Evolutionary conservation across 2,797 vertebrate species (phyloP).

Genomic region (Tadarida brasiliensis): DNA sequence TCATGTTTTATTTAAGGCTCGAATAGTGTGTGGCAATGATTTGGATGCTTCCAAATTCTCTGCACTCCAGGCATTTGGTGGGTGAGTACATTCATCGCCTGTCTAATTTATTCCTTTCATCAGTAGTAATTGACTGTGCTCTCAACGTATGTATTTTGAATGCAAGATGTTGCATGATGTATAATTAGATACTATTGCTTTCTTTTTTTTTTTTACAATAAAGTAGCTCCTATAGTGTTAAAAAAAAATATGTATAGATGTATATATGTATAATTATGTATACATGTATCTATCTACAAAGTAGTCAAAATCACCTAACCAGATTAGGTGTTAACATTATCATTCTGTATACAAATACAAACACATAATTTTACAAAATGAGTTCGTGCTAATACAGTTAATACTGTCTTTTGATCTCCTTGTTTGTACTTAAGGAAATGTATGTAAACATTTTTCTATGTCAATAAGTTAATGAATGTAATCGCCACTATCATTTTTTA

Average conservation of each 20-base stretch:
- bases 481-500: not conserved
- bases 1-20: slow-evolving; percentile 90
- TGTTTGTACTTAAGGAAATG: not conserved
- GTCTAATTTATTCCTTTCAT: not conserved
- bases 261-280: not conserved
- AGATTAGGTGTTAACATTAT: not conserved
- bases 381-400: not conserved
- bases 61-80: slow-evolving; percentile 92
- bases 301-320: not conserved
- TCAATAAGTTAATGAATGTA: not conserved
- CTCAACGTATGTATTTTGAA: not conserved
- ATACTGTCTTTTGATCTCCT: not conserved
- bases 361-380: not conserved
- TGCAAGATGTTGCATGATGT: not conserved
- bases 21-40: slow-evolving; percentile 87
- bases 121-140: not conserved
- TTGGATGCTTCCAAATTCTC: slow-evolving; percentile 93
- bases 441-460: not conserved
- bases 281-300: not conserved
- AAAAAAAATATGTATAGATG: not conserved
- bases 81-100: slow-evolving; percentile 89
- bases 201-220: not conserved
- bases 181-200: not conserved
- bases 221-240: not conserved
- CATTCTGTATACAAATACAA: not conserved